Percentiles rank a stretch among this genome's conserved stretches.
phyloP scores from a whole-genome alignment of 2,888 invertebrate genomes.

The Leptopilina myrica region DNA sequence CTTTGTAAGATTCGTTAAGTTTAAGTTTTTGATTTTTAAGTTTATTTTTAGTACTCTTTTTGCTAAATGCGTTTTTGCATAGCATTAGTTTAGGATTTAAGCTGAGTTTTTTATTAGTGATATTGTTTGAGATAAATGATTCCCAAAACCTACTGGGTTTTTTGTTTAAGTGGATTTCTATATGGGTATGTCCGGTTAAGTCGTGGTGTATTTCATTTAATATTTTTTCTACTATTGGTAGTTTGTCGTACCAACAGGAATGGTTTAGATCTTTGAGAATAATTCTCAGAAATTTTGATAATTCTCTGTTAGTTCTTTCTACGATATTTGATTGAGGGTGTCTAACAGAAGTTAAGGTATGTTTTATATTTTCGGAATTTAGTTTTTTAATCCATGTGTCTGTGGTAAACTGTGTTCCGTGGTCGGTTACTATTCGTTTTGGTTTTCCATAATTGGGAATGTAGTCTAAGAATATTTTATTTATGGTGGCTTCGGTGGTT shows the following conservation, averaged over 20 bases:
- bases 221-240: conserved; percentile 22
- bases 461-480: conserved; percentile 3
- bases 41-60: not conserved
- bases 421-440: conserved; percentile 23
- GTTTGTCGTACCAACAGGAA: not conserved
- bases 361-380: conserved; percentile 12
- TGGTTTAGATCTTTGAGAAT: conserved; percentile 7
- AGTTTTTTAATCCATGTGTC: conserved; percentile 31
- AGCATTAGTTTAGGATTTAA: not conserved
- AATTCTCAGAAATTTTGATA: conserved; percentile 20
- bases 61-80: no score
- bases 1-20: not conserved
- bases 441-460: conserved; percentile 40
- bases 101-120: not conserved
- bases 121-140: not conserved
- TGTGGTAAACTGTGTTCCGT: conserved; percentile 45
- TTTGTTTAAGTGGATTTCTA: not conserved
- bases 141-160: not conserved
- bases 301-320: conserved; percentile 41
- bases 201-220: conserved; percentile 34
- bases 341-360: conserved; percentile 39
- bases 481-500: conserved; percentile 19
- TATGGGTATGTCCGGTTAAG: not conserved
- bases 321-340: conserved; percentile 49
- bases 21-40: not conserved